Evolutionary conservation across 35 echinoderm and acorn worm species (phyloP).

Genomic region (Strongylocentrotus purpuratus): DNA sequence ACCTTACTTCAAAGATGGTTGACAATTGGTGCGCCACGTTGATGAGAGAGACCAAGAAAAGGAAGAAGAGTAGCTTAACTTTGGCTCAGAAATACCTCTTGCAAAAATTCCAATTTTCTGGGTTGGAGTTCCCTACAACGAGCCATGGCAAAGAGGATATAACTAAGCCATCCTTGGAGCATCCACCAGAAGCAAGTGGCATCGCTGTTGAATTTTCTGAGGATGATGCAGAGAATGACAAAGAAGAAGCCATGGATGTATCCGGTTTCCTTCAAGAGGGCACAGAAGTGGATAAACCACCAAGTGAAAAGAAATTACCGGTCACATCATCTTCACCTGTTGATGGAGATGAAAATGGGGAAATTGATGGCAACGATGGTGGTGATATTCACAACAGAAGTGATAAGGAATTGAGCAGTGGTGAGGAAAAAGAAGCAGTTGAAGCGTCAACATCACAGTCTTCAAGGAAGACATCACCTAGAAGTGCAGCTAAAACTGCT

Average conservation of each 20-base stretch:
- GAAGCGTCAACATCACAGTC: neutral
- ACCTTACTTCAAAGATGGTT: neutral
- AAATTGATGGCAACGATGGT: neutral
- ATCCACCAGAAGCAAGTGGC: neutral
- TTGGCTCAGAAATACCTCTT: slow-evolving; percentile 7
- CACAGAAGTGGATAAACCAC: neutral
- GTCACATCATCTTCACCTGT: neutral
- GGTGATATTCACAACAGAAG: neutral
- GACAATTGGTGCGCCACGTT: neutral
- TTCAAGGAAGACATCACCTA: neutral
- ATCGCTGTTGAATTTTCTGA: neutral
- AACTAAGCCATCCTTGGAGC: neutral
- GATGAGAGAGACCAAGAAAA: neutral
- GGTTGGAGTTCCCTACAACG: neutral
- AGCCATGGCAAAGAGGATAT: neutral
- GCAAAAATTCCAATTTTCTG: slow-evolving; percentile 33
- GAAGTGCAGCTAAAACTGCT: neutral
- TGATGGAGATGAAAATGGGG: neutral
- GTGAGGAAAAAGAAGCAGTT: neutral
- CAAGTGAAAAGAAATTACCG: neutral
- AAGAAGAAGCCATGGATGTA: neutral
- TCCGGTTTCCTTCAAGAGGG: neutral
- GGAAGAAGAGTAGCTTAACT: neutral
- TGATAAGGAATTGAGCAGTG: neutral
- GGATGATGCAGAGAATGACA: neutral